Base-by-base conservation (phyloP, 2,888 invertebrate genomes). In the Cerastis leucographa region DNA sequence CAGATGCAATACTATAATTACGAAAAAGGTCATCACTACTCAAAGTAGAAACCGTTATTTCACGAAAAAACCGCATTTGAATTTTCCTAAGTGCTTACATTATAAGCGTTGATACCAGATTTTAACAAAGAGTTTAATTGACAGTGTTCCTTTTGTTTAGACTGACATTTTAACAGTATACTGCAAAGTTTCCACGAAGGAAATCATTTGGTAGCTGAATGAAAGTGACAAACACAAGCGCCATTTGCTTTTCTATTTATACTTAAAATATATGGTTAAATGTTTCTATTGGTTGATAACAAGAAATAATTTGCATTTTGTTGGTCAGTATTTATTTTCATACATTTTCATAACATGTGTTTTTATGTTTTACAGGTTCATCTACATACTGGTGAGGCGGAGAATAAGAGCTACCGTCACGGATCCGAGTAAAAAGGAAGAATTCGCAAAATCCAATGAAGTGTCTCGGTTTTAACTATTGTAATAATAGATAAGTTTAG, bases 391-490 rank as follows among this genome's bases (percentile, higher is more conserved):
- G 71, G 92, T 94, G 56, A 93, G 89, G 84, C 89, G 87, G 78
- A 92, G 92, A 88, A 87, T 91, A 6, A 88, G 88, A 29, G 83
- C 81, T 0, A 75, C 84, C 22, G 93, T 93, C 22, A 89, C 85
- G 17, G 88, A 94, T 80, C 90, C 92, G 6, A 88, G 80, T 22
- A 93, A 81, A 75, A 95, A 95, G 87, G 94, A 96, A 90, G 92
- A 93, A 76, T 93, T 88, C 62, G 94, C 94, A 0, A 94, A 93
- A 88, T 88, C 92, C 0, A 95, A 95, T 72, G 95, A 96, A 91
- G 92, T 95, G 14, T 95, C 95, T 17, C 87, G 91, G 80, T 94
- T 95, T 91, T 96, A 89, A 84, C 14, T 76, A 59, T 72, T 71
- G 56, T 51, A 14, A 72, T 44, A 29, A 66, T n/a, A 56, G n/a